Evolutionary conservation across 2,797 vertebrate genomes (phyloP), one percentile per base, ranked within the genome.

Genomic region (Bufotes viridis): DNA sequence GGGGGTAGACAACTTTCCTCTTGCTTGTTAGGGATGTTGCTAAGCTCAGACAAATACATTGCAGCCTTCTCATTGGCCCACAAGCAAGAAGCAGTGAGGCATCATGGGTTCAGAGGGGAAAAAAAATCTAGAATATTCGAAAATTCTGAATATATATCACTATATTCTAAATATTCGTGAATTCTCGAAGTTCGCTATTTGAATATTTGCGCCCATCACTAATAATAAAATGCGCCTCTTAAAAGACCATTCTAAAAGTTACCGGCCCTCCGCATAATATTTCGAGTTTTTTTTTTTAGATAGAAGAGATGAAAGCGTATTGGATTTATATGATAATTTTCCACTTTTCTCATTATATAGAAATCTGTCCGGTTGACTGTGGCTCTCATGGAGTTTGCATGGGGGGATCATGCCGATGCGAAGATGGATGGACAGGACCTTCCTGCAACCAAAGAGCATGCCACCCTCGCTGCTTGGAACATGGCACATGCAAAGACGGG

Each of bases 401-500:
- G 93, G 95, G 97, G 0, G 97, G 97, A 1, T 91, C 94, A 1
- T 99, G 98, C 90, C 97, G 96, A 92, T 99, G 98, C 24, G 97
- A 98, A 91, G 98, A 99, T 81, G 97, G 98, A 93, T 99, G 98
- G 98, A 96, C 96, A 0, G 98, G 98, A 5, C 79, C 97, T 0
- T 95, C 95, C 14, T 99, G 98, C 60, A 97, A 92, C 91, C 97
- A 98, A 94, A 96, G 97, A 91, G 97, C 97, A 91, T 99, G 98
- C 94, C 97, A 99, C 91, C 97, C 97, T 2, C 97, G 97, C 93
- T 99, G 98, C 91, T 94, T 97, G 0, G 98, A 99, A 92, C 98
- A 99, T 1, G 98, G 98, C 22, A 96, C 97, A 91, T 99, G 98
- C 90, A 96, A 96, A 84, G 98, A 99, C 8, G 97, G 98, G 92